Evolutionary conservation across 1,140 invertebrate species (phyloP).

Genomic region (Halotydeus destructor): DNA sequence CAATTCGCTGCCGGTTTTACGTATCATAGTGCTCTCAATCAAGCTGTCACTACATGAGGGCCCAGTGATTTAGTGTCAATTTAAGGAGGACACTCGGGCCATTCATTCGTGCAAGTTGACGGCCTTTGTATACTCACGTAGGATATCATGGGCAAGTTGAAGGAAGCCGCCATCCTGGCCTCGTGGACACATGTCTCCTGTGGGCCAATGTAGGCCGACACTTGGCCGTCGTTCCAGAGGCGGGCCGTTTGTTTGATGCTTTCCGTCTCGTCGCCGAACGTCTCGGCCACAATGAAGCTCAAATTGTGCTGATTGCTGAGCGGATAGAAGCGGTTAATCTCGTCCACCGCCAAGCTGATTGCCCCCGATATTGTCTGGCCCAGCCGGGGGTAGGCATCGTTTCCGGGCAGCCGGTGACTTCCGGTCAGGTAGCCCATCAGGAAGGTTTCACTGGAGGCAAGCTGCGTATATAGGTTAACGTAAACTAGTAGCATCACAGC

Average conservation of each 20-base stretch:
- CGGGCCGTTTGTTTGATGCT: constrained; percentile 65
- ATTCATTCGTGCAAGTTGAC: no score
- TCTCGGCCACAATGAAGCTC: constrained; percentile 66
- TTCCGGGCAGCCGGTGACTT: constrained; percentile 44
- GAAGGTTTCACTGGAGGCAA: no score
- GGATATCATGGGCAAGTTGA: constrained; percentile 56
- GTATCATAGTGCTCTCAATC: neutral
- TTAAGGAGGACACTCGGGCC: no score
- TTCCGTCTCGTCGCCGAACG: constrained; percentile 62
- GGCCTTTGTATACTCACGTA: constrained; percentile 31
- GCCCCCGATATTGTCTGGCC: constrained; percentile 54
- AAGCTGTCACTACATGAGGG: no score
- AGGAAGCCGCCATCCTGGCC: constrained; percentile 77
- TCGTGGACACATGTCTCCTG: constrained; percentile 89
- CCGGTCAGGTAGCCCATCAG: constrained; percentile 34
- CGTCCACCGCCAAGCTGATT: constrained; percentile 45
- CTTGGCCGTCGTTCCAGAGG: constrained; percentile 53
- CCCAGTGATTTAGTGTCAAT: no score
- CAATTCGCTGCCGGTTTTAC: neutral
- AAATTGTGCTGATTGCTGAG: constrained; percentile 30
- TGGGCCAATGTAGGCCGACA: constrained; percentile 76
- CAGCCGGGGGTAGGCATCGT: constrained; percentile 50
- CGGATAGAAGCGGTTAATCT: constrained; percentile 22
- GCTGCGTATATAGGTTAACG: no score
- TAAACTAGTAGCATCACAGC: no score